A percentile compares a stretch with the other conserved stretches of the same genome.
phyloP scores from a whole-genome alignment of 53 echinoderm and acorn worm species.

The Stichopus horrens region DNA sequence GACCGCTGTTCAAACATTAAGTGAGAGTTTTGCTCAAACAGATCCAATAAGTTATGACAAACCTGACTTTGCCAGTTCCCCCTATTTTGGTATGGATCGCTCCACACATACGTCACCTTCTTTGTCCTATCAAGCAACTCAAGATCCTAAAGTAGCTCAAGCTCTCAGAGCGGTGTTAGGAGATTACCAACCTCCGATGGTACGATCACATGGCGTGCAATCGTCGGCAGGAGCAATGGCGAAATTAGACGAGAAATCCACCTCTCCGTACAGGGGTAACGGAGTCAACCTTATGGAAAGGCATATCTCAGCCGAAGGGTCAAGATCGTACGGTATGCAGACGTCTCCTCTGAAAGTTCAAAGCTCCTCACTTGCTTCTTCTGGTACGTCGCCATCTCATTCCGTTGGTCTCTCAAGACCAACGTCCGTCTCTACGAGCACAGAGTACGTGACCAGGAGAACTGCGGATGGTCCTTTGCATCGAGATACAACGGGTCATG shows the following conservation, averaged over 20 bases:
- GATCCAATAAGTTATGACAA: conserved; percentile 22
- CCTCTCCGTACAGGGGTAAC: conserved; percentile 29
- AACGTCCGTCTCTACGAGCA: conserved; percentile 13
- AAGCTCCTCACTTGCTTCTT: not conserved
- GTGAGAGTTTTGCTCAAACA: conserved; percentile 37
- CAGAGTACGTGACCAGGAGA: not conserved
- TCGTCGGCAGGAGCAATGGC: not conserved
- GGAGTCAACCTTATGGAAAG: not conserved
- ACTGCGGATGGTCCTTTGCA: not conserved
- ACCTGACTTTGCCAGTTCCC: conserved; percentile 4
- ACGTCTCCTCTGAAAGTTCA: conserved; percentile 28
- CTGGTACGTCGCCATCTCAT: conserved; percentile 9
- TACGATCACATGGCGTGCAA: conserved; percentile 24
- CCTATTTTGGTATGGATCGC: conserved; percentile 38
- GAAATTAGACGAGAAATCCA: not conserved
- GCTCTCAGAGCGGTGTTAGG: conserved; percentile 30
- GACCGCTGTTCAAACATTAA: conserved; percentile 36
- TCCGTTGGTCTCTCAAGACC: conserved; percentile 28
- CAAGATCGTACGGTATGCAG: conserved; percentile 36
- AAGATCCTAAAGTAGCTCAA: conserved; percentile 36
- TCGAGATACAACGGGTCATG: conserved; percentile 29
- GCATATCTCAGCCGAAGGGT: not conserved
- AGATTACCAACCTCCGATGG: conserved; percentile 18
- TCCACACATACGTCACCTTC: conserved; percentile 29
- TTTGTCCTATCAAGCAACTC: conserved; percentile 37